phyloP scores from a whole-genome alignment of 1,140 invertebrate genomes.

The Batillaria attramentaria region DNA sequence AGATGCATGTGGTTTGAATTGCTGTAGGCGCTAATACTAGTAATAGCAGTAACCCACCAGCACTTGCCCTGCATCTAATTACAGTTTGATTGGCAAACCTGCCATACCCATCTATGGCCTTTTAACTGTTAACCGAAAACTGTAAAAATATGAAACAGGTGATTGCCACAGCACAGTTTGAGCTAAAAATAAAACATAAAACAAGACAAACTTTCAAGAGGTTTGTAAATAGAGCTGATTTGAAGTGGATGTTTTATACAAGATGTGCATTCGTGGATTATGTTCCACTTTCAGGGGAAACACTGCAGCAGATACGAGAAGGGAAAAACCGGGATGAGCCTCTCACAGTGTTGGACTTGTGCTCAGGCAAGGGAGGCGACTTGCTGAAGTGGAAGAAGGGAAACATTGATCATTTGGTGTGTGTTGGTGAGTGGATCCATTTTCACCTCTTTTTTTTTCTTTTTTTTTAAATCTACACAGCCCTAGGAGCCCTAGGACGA shows the following conservation, averaged over 20 bases:
- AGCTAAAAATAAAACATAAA: neutral
- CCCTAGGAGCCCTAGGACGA: too few species aligned
- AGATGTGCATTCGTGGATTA: neutral
- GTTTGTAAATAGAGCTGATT: neutral
- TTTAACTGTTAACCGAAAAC: too few species aligned
- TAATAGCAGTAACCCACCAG: too few species aligned
- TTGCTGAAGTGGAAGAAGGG: constrained; percentile 94
- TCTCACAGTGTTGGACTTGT: constrained; percentile 76
- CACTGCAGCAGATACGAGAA: constrained; percentile 52
- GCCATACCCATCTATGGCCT: too few species aligned
- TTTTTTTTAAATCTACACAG: too few species aligned
- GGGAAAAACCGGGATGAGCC: constrained; percentile 31
- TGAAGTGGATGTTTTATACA: neutral
- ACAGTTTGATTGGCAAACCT: too few species aligned
- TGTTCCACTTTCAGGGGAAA: constrained; percentile 54
- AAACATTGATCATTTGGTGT: constrained; percentile 88
- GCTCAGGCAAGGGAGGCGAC: constrained; percentile 96
- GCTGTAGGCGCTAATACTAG: too few species aligned
- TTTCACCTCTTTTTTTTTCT: neutral
- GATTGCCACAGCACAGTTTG: neutral
- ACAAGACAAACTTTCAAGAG: neutral
- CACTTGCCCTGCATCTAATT: too few species aligned
- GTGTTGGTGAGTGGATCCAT: constrained; percentile 75
- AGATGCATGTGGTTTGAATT: too few species aligned
- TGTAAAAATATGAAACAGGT: too few species aligned